Evolutionary conservation across 2,797 vertebrate species (phyloP), one percentile per base, ranked within the genome.

Genomic region (Syngnathus rostellatus): DNA sequence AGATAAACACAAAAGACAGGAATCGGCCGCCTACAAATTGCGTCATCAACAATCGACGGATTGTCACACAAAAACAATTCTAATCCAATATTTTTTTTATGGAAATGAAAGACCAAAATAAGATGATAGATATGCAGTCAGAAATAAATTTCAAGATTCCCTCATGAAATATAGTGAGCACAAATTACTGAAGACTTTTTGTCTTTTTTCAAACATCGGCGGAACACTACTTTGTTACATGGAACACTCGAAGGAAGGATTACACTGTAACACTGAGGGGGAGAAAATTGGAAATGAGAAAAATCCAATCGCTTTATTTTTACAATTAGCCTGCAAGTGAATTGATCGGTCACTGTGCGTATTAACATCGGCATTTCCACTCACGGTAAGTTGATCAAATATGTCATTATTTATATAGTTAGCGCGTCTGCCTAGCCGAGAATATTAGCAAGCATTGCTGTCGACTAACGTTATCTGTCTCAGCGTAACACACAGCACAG

Each of bases 1-100:
- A 81, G 63, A 84, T 86, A 89, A 89, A 90, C 87, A 92, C 90
- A 92, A 90, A 76, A 81, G 87, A 66, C 71, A 70, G 21, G 57
- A 66, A 51, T 43, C 40, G 46, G 80, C 72, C 87, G 84, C 87
- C 37, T 76, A 63, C 60, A 60, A 66, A 41, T 16, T 50, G 70
- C 89, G 87, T 90, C 88, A 91, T 85, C 81, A 68, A 64, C 0
- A 39, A 6, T 62, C 65, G 85, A 74, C 84, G 48, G 72, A 60
- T 63, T n/a, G 31, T 64, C 39, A n/a, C 53, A 51, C 59, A 41
- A 41, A 65, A 72, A 78, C 25, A 67, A 62, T 74, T 70, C 75
- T 46, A 41, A 51, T 19, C 4, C 1, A 65, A 66, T 25, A 8
- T 5, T 43, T 46, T 43, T 45, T 43, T 45, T 1, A 46, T 31